These are phyloP conservation scores for Hydrocynus forskahlii DNA, from an alignment of 2,797 vertebrate species.

Conservation along the genomic window DNA sequence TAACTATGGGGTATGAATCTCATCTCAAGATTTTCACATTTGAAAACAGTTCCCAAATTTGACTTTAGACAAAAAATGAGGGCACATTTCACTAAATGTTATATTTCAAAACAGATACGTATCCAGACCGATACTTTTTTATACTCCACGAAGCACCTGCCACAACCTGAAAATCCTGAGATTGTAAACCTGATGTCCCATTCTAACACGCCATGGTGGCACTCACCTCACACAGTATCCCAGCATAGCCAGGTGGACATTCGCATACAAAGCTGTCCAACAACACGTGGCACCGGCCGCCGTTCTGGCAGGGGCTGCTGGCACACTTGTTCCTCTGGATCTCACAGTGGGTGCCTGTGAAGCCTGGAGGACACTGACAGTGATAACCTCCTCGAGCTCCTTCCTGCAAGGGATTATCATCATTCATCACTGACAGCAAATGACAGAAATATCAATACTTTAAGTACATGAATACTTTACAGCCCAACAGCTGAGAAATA, in stretches of 20 bases:
- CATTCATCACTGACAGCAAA: background rate
- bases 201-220: background rate
- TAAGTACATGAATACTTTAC: background rate
- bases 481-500: background rate
- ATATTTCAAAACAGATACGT: too few relatives aligned
- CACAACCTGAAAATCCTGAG: background rate
- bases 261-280: conserved; percentile 85
- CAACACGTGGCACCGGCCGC: conserved; percentile 83
- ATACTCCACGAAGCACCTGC: background rate
- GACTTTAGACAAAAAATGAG: too few relatives aligned
- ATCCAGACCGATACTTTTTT: background rate
- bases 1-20: too few relatives aligned
- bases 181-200: background rate
- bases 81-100: too few relatives aligned
- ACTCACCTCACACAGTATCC: conserved; percentile 91
- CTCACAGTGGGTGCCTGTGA: conserved; percentile 88
- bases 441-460: background rate
- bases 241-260: conserved; percentile 83
- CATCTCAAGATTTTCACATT: background rate
- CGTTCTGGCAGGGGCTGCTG: conserved; percentile 85
- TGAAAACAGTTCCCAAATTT: too few relatives aligned
- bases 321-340: conserved; percentile 81
- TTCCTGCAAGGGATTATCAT: conserved; percentile 71
- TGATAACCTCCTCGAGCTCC: conserved; percentile 77
- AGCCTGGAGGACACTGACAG: conserved; percentile 87